Evolutionary conservation across 2,113 vertebrate genomes (phyloP).

Genomic region (Oophaga pumilio): DNA sequence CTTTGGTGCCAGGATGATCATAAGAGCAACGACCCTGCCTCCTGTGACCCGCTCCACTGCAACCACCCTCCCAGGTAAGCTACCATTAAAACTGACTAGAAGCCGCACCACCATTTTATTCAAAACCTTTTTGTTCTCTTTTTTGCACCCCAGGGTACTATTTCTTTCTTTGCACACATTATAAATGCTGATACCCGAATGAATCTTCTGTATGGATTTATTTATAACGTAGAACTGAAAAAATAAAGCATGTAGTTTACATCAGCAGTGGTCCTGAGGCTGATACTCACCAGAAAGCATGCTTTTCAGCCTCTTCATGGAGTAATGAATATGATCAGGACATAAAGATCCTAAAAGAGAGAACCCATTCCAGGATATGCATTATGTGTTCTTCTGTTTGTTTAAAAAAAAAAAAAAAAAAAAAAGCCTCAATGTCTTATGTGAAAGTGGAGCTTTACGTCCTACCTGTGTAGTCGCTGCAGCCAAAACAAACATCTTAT

Average conservation of each 20-base stretch:
- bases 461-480: neutral
- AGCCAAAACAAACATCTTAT: constrained; percentile 51
- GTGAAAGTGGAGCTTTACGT: neutral
- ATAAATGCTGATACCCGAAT: no score
- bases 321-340: neutral
- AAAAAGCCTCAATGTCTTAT: neutral
- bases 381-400: neutral
- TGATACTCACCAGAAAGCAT: neutral
- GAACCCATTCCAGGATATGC: neutral
- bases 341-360: neutral
- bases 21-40: no score
- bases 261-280: neutral
- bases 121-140: no score
- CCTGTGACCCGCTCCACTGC: no score
- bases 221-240: no score
- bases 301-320: neutral
- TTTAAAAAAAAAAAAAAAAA: neutral
- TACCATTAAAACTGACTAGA: no score
- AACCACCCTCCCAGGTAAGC: no score
- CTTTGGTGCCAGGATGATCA: no score
- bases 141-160: no score
- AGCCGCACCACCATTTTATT: no score
- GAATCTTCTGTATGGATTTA: no score
- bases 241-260: neutral
- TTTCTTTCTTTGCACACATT: no score